These are phyloP conservation scores for Poecile montanus DNA, from an alignment of 2,797 vertebrate genomes.

Conservation along the genomic window DNA sequence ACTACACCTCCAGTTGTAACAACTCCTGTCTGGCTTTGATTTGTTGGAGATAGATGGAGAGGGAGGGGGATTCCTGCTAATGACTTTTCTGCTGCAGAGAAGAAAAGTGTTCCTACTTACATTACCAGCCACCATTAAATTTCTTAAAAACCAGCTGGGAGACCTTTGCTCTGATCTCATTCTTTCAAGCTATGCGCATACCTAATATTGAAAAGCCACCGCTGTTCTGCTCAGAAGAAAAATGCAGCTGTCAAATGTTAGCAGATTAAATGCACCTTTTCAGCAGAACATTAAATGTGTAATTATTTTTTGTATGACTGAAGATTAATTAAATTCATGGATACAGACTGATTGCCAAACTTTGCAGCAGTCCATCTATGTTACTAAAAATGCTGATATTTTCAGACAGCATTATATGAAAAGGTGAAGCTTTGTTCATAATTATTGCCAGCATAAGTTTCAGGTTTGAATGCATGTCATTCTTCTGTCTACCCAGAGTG, in stretches of 20 bases:
- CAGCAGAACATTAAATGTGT: conserved; percentile 70
- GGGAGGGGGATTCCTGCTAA: conserved; percentile 27
- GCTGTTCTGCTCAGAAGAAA: conserved; percentile 67
- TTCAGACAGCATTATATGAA: conserved; percentile 25
- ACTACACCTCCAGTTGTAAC: conserved; percentile 4
- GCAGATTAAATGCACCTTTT: conserved; percentile 72
- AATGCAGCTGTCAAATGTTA: conserved; percentile 74
- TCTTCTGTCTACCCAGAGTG: not conserved
- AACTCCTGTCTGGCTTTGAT: conserved; percentile 60
- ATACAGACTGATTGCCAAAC: conserved; percentile 65
- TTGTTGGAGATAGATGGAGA: conserved; percentile 41
- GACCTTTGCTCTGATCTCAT: conserved; percentile 64
- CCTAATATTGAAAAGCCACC: conserved; percentile 60
- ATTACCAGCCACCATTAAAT: conserved; percentile 51
- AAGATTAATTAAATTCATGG: conserved; percentile 71
- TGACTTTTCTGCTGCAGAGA: conserved; percentile 13
- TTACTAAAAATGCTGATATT: conserved; percentile 49
- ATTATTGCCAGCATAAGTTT: conserved; percentile 20
- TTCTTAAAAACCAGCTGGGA: conserved; percentile 64
- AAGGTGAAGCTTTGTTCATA: conserved; percentile 46
- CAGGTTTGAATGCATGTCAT: not conserved
- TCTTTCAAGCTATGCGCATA: conserved; percentile 69
- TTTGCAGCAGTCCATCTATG: conserved; percentile 60
- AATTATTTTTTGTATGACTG: conserved; percentile 75
- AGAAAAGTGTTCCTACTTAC: conserved; percentile 46